Base-by-base conservation (phyloP, 2,113 vertebrate genomes). In the Urocolius indicus region DNA sequence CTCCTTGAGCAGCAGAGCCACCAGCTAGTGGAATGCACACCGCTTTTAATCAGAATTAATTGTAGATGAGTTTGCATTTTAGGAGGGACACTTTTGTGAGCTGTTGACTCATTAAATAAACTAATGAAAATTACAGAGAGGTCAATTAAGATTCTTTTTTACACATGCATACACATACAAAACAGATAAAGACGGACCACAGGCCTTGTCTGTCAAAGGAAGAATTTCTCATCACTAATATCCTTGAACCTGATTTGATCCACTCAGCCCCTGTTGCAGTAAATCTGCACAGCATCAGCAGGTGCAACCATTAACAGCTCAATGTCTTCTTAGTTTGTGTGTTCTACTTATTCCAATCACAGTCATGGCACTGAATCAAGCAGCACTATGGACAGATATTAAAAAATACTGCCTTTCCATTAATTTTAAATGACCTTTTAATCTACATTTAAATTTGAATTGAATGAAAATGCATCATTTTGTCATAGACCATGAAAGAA, bases 171-270 rank as follows among this genome's bases (percentile, higher is more conserved):
- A 20, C 11, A 3, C 20, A 18, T 8, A 77, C 90, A 66, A 97
- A 96, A 90, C 1, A 84, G 62, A 77, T 5, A n/a, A 67, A 88
- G 90, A 96, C 90, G 61, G 52, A 71, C 69, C 69, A 87, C 86
- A 98, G 97, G 95, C 94, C 98, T 98, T 98, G 96, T 90, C 85
- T 97, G 94, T 97, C 97, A 96, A 97, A 98, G 96, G 95, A 98
- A 98, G 95, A 97, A 98, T 99, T 98, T 98, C 96, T 99, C 97
- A 98, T 98, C 98, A 97, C 91, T 72, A 90, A 94, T 98, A 97
- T 98, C 98, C 98, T 98, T 99, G 99, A 99, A 98, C 98, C 96
- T 96, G 95, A 91, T 81, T 92, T 96, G 89, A 94, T 95, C 95
- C 86, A 92, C 84, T 91, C 54, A 3, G 90, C 1, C 78, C 87